phyloP scores from a whole-genome alignment of 2,888 invertebrate genomes.

The Dasysyrphus tricinctus region DNA sequence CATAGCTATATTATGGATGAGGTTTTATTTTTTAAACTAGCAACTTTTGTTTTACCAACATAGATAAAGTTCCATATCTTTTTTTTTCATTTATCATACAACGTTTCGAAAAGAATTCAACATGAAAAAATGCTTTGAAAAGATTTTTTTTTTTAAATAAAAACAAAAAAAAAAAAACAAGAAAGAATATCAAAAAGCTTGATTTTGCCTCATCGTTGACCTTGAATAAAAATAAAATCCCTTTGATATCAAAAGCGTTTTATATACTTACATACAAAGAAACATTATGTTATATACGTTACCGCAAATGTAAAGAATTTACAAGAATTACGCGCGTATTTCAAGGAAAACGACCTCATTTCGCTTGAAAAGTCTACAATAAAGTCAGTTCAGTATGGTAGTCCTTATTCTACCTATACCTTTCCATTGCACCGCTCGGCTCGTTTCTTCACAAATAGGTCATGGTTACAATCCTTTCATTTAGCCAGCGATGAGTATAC shows the following conservation, averaged over 20 bases:
- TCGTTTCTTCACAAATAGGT: slow-evolving; percentile 28
- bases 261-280: not conserved
- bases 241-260: slow-evolving; percentile 19
- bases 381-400: slow-evolving; percentile 6
- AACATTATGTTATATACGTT: not conserved
- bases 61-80: not conserved
- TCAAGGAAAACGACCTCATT: slow-evolving; percentile 40
- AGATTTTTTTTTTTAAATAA: not conserved
- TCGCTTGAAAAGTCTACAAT: slow-evolving; percentile 30
- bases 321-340: slow-evolving; percentile 18
- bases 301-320: not conserved
- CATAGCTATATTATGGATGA: too few species aligned
- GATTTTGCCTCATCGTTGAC: slow-evolving; percentile 16
- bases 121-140: slow-evolving; percentile 1
- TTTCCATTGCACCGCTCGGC: not conserved
- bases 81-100: not conserved
- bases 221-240: slow-evolving; percentile 15
- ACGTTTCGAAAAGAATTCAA: not conserved
- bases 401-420: not conserved
- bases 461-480: slow-evolving; percentile 30
- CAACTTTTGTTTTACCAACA: too few species aligned
- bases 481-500: not conserved
- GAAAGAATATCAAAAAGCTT: not conserved
- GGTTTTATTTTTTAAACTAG: too few species aligned
- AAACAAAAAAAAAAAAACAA: not conserved